Percentiles rank a stretch among this genome's conserved stretches.
These are phyloP conservation scores for Heloderma charlesbogerti DNA, from an alignment of 2,113 vertebrate genomes.

Conservation along the genomic window DNA sequence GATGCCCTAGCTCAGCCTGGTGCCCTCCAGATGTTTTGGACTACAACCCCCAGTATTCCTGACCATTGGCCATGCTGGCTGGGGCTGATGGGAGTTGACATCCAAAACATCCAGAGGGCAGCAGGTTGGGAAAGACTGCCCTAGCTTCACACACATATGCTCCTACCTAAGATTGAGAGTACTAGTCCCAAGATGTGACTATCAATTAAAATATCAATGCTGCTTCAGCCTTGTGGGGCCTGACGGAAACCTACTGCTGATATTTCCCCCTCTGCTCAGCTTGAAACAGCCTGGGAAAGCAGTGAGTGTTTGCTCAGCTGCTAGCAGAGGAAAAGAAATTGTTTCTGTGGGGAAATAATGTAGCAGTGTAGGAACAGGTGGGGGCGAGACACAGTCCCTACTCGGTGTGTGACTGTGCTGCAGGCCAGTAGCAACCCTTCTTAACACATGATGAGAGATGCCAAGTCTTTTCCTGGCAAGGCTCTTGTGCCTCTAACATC, in stretches of 20 bases:
- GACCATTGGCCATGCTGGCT: too few species aligned
- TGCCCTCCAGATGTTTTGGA: too few species aligned
- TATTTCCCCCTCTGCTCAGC: background rate
- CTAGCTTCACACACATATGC: background rate
- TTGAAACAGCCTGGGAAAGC: slow-evolving; percentile 17
- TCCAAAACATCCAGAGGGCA: too few species aligned
- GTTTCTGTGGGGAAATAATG: slow-evolving; percentile 18
- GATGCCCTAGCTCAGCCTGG: background rate
- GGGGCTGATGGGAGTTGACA: too few species aligned
- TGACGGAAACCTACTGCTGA: background rate
- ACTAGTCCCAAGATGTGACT: background rate
- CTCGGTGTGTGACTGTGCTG: background rate
- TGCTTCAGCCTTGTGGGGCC: background rate
- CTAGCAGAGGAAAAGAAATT: background rate
- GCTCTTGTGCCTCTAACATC: background rate
- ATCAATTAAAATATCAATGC: background rate
- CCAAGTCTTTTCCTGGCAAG: background rate
- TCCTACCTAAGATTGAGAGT: background rate
- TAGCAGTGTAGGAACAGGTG: slow-evolving; percentile 2
- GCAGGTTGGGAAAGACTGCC: background rate
- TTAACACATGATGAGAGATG: background rate
- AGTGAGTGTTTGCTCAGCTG: slow-evolving; percentile 30
- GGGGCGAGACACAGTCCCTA: background rate
- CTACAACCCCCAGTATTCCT: too few species aligned
- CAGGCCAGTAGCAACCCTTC: background rate